Base-by-base conservation (phyloP, 2,888 invertebrate species). In the Diloba caeruleocephala region DNA sequence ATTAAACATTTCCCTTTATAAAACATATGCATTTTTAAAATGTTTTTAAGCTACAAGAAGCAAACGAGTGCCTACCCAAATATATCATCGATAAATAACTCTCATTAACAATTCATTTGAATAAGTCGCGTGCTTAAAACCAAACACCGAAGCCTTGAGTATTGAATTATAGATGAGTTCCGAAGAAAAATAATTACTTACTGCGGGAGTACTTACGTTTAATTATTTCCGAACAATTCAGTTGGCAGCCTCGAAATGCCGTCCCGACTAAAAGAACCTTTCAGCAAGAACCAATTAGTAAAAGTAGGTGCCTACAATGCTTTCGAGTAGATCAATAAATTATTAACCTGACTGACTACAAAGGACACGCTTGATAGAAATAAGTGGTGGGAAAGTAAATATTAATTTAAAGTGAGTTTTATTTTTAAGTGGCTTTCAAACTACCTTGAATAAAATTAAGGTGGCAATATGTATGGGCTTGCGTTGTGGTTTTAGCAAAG, bases 211-310 rank as follows among this genome's bases (percentile, higher is more conserved):
- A 79, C 75, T 80, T 74, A 69, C 72, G 70, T 81, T 82, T 81
- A 85, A 85, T 84, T 82, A 85, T 83, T 84, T 78, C 74, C 66
- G 76, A 83, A 77, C 77, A 76, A 76, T 79, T 74, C 74, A 63
- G 69, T 73, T 64, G 68, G 68, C 64, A 68, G 70, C 60, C 55
- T 71, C 74, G 67, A 78, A 83, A 81, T 74, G 74, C 74, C 72
- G 67, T 51, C 45, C 43, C 59, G 42, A 52, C 64, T 71, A 70
- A 82, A 79, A 78, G 79, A 78, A 79, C 81, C 81, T 84, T 84
- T 86, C 79, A 78, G 36, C 75, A 72, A 58, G 67, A 80, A 84
- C 82, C 87, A 87, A 88, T 88, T 87, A 87, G 80, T 75, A 77
- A 79, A 81, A 84, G 81, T 82, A 84, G 81, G 76, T 74, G 75